A percentile compares a stretch with the other conserved stretches of the same genome.
These are phyloP conservation scores for Garra rufa DNA, from an alignment of 2,113 vertebrate genomes.

Conservation along the genomic window DNA sequence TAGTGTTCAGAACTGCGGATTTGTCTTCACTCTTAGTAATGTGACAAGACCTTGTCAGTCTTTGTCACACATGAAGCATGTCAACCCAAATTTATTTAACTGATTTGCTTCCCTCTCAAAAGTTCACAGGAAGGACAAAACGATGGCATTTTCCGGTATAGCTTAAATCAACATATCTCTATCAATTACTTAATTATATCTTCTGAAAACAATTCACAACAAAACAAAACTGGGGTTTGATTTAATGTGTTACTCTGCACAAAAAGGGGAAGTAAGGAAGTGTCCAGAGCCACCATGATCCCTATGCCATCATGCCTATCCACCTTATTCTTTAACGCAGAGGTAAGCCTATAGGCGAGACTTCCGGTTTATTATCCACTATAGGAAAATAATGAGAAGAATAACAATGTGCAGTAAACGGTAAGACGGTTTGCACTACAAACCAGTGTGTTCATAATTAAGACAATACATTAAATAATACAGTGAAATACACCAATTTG, in stretches of 20 bases:
- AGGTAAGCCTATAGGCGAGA: too few species aligned
- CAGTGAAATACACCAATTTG: too few species aligned
- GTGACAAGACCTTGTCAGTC: slow-evolving; percentile 22
- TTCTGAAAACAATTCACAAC: background rate
- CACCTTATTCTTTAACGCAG: too few species aligned
- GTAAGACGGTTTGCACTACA: too few species aligned
- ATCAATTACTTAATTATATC: background rate
- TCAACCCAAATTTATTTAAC: background rate
- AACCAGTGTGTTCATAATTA: too few species aligned
- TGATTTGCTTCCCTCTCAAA: background rate
- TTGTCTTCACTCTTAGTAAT: background rate
- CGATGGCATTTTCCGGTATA: background rate
- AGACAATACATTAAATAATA: too few species aligned
- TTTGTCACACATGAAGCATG: slow-evolving; percentile 11
- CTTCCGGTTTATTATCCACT: too few species aligned
- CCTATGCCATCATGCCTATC: background rate
- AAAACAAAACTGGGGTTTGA: background rate
- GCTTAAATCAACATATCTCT: background rate
- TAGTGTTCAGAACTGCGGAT: background rate
- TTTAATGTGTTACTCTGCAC: background rate
- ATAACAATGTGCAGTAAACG: too few species aligned
- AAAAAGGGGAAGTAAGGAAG: background rate
- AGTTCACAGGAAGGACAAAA: background rate
- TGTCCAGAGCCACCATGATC: background rate
- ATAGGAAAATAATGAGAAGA: too few species aligned